Base-by-base conservation (phyloP, 2,797 vertebrate genomes). In the Phaenicophaeus curvirostris region DNA sequence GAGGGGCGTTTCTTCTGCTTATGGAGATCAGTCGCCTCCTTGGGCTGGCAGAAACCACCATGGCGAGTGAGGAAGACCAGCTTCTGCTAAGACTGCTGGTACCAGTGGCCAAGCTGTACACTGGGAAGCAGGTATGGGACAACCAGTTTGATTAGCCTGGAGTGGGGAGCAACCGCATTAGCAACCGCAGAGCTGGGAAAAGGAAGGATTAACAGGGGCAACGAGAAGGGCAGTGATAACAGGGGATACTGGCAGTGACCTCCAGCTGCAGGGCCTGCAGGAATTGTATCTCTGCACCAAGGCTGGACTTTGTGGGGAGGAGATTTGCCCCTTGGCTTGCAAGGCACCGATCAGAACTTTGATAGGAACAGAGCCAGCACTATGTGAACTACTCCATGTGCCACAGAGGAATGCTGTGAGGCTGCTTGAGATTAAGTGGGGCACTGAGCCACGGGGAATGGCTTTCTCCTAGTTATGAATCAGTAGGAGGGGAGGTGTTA, bases 21-120 rank as follows among this genome's bases (percentile, higher is more conserved):
- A 98, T 98, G 98, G 98, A 99, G 51, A 93, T 97, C 4, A 97
- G 97, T 88, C 97, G 96, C 17, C 97, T 99, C 65, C 94, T 98
- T 68, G 98, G 98, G 16, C 95, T 98, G 58, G 98, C 98, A 93
- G 99, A 99, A 95, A 98, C 93, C 6, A 97, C 97, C 66, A 41
- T 93, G 37, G 98, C 98, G 0, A 98, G 96, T 8, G 95, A 98
- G 87, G 96, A 97, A 27, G 98, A 98, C 7, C 61, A 94, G 55
- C 97, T 97, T 92, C 96, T 98, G 63, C 96, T 99, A 15, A 98
- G 98, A 17, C 94, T 98, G 81, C 97, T 98, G 67, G 96, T 98
- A 24, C 98, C 99, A 1, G 97, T 99, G 0, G 95, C 98, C 88
- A 99, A 99, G 92, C 98, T 99, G 14, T 99, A 99, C 97, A 98